Evolutionary conservation across 2,797 vertebrate genomes (phyloP).

Genomic region (Megalops cyprinoides): DNA sequence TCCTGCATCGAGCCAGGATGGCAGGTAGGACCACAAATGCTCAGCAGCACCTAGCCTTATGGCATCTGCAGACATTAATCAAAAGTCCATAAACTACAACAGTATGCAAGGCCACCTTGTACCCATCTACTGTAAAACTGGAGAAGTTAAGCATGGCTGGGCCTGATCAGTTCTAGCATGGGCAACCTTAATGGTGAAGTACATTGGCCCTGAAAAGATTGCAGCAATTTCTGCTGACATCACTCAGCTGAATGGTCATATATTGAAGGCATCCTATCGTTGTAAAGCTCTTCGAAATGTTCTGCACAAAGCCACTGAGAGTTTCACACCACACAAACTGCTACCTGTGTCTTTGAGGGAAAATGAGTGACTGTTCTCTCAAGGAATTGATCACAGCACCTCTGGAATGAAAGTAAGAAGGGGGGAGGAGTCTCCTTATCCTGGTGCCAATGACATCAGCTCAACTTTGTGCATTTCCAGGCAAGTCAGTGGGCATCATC

Average conservation of each 20-base stretch:
- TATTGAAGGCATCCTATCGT: background rate
- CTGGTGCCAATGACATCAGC: background rate
- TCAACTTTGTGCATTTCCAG: slow-evolving; percentile 52
- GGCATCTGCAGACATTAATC: background rate
- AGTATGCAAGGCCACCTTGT: background rate
- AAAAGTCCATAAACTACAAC: background rate
- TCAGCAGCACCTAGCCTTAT: too few relatives aligned
- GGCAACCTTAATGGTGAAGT: too few relatives aligned
- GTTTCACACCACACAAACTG: too few relatives aligned
- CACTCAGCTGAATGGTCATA: background rate
- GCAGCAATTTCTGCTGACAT: too few relatives aligned
- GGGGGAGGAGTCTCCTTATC: background rate
- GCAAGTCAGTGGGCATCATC: slow-evolving; percentile 81
- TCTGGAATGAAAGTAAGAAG: too few relatives aligned
- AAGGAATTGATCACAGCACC: too few relatives aligned
- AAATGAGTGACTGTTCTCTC: too few relatives aligned
- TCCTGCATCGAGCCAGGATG: slow-evolving; percentile 71
- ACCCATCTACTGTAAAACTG: background rate
- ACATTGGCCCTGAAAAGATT: too few relatives aligned
- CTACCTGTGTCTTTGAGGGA: too few relatives aligned
- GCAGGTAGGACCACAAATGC: slow-evolving; percentile 58
- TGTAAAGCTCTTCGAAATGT: background rate
- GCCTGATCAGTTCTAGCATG: too few relatives aligned
- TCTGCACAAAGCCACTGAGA: background rate
- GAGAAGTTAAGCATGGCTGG: background rate